Percentiles rank a stretch among this genome's conserved stretches.
These are phyloP conservation scores for Tinea trinotella DNA, from an alignment of 2,888 invertebrate genomes.

Conservation along the genomic window DNA sequence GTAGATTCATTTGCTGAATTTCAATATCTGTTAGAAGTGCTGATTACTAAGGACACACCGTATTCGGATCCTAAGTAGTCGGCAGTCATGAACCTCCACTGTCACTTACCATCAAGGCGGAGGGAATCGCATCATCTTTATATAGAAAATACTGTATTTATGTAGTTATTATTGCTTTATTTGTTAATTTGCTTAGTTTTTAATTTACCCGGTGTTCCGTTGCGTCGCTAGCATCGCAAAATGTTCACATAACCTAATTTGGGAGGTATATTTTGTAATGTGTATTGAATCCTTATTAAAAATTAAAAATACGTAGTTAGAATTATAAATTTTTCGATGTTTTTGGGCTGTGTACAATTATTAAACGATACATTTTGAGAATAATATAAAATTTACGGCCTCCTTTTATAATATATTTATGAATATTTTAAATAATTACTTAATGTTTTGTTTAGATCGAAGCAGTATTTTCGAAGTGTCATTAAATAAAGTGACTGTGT, in stretches of 20 bases:
- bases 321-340: constrained; percentile 64
- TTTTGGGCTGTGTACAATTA: constrained; percentile 65
- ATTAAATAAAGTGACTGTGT: constrained; percentile 66
- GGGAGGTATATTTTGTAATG: constrained; percentile 22
- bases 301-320: constrained; percentile 53
- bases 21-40: no score
- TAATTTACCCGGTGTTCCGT: neutral
- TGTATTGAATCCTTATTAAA: constrained; percentile 16
- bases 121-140: no score
- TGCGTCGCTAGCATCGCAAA: constrained; percentile 68
- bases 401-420: constrained; percentile 2
- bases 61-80: no score
- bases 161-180: neutral
- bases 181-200: neutral
- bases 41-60: no score
- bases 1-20: constrained; percentile 6
- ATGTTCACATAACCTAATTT: constrained; percentile 70
- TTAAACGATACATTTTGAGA: constrained; percentile 55
- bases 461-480: constrained; percentile 57
- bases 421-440: neutral
- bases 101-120: no score
- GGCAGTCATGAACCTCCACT: no score
- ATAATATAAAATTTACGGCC: constrained; percentile 44
- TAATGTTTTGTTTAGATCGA: constrained; percentile 65
- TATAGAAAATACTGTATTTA: no score